Percentiles rank a stretch among this genome's conserved stretches.
phyloP scores from a whole-genome alignment of 1,140 invertebrate species.

The Dreissena rostriformis region DNA sequence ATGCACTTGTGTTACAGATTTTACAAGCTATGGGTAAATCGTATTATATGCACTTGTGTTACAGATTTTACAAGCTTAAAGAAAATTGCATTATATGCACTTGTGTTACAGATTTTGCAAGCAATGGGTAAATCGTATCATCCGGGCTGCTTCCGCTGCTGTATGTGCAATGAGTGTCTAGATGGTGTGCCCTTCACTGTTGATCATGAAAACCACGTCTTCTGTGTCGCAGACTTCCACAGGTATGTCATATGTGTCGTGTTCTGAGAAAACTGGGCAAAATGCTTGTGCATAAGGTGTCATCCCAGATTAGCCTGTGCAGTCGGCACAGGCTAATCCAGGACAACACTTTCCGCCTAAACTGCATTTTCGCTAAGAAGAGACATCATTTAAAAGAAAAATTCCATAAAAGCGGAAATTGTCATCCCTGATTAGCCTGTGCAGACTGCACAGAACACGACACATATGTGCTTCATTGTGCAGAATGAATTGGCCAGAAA shows the following conservation, averaged over 20 bases:
- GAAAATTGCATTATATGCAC: conserved; percentile 96
- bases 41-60: conserved; percentile 18
- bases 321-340: no score
- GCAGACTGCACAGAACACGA: no score
- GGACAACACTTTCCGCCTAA: no score
- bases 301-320: no score
- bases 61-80: conserved; percentile 99
- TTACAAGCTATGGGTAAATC: background rate
- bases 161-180: conserved; percentile 97
- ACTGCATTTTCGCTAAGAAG: no score
- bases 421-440: no score
- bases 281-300: no score
- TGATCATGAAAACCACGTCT: conserved; percentile 99
- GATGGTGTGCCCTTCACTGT: conserved; percentile 99
- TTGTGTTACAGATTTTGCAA: conserved; percentile 92
- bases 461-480: no score
- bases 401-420: no score
- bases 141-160: conserved; percentile 99
- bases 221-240: conserved; percentile 99
- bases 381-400: no score
- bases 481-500: no score
- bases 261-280: no score
- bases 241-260: conserved; percentile 82
- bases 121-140: conserved; percentile 99
- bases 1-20: background rate